Base-by-base conservation (phyloP, 2,797 vertebrate genomes). In the Enteromius argenteus region DNA sequence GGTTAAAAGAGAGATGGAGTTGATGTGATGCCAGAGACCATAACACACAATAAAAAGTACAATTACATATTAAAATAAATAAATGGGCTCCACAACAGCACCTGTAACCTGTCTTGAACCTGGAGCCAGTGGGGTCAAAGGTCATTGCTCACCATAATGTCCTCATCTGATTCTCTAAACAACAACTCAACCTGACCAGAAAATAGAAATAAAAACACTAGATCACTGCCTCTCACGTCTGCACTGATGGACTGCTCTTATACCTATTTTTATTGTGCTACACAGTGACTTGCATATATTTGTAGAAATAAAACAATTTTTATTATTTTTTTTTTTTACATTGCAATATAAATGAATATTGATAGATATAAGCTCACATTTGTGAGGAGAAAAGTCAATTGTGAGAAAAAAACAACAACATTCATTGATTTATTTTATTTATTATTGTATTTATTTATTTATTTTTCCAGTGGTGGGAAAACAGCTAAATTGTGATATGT, bases 1-100 rank as follows among this genome's bases (percentile, higher is more conserved):
- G 56, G 21, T 42, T 10, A 23, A 49, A 56, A 66, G 56, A 66
- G 35, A 58, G 95, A 95, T 95, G 96, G 92, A 94, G n/a, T n/a
- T 17, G n/a, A 23, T 11, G 53, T 42, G 74, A 60, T 30, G 44
- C 71, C 67, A 71, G 68, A 71, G 42, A 17, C 27, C 17, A 5
- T 39, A 23, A 5, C 67, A 27, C 42, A 44, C 10, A 44, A 11
- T 44, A 13, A 44, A 44, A 44, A 42, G 42, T 42, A 42, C 9
- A 10, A 42, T 42, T 42, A n/a, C 3, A n/a, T 5, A 51, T 7
- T 19, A 11, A 23, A 62, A 60, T 27, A 5, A 60, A 60, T 13
- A 62, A 27, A 27, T 0, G 0, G 56, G 23, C 23, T 62, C 23
- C 1, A 15, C 39, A 23, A n/a, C n/a, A 2, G 17, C 64, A 21